Percentiles rank a stretch among this genome's conserved stretches.
Evolutionary conservation across 2,113 vertebrate species (phyloP).

Genomic region (Tragelaphus scriptus): DNA sequence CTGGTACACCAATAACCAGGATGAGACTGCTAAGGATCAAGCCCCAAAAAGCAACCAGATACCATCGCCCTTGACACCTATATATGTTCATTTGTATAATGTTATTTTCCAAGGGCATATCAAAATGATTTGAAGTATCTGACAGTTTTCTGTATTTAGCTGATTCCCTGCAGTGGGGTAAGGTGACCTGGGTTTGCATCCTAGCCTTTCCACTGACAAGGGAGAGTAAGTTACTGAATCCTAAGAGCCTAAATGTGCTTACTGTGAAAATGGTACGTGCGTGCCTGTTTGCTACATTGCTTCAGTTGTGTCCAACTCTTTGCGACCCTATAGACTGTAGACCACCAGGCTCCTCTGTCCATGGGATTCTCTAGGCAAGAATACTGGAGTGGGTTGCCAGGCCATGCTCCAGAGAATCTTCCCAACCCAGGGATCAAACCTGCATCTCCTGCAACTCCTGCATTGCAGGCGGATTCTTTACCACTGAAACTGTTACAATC

Average conservation of each 20-base stretch:
- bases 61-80: background rate
- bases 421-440: rapidly evolving
- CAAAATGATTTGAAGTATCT: background rate
- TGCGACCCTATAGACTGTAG: background rate
- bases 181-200: background rate
- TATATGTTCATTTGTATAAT: background rate
- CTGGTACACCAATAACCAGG: background rate
- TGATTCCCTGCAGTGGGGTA: background rate
- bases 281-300: background rate
- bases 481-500: background rate
- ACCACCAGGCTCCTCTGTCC: background rate
- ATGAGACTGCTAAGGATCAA: background rate
- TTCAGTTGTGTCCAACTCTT: background rate
- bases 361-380: background rate
- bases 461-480: background rate
- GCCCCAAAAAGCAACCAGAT: background rate
- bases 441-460: background rate
- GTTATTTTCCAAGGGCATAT: background rate
- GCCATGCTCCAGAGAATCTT: background rate
- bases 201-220: background rate
- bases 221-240: background rate
- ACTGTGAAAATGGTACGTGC: background rate
- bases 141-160: background rate
- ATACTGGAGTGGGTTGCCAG: background rate
- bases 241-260: background rate